Evolutionary conservation across 2,888 invertebrate species (phyloP), one percentile per base, ranked within the genome.

Genomic region (Anarsia innoxiella): DNA sequence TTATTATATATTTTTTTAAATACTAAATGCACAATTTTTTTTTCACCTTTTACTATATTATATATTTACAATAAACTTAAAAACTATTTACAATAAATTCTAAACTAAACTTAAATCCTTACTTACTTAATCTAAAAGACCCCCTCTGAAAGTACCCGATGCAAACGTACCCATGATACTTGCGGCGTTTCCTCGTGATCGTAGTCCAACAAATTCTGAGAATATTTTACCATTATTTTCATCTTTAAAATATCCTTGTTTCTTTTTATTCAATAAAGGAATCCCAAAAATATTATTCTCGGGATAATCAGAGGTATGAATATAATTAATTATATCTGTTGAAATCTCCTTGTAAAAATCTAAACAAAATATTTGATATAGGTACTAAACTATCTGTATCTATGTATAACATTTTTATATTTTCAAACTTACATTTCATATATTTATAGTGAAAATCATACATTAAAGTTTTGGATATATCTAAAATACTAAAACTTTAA

Each of bases 401-500:
- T 2, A 12, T 27, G 12, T 27, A 27, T 2, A 8, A 12, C 3
- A 27, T 11, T 27, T 11, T 8, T 9, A 12, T 12, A 11, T 27
- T 12, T 11, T 27, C 27, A 27, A 8, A 27, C 3, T 27, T 27
- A 12, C 2, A 2, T 12, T 12, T 27, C 12, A 27, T 27, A n/a
- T 27, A 27, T 2, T 12, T 12, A 12, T 27, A 27, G 12, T 12
- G 11, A 27, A 27, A 27, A 2, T 27, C 11, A 27, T 27, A 27
- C 27, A 27, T 8, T 3, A 11, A 12, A 3, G 10, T 8, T 27
- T 27, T 27, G 2, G 27, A 8, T 12, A 11, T 11, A 5, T 27
- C 27, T 27, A 27, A 27, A 12, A 27, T 12, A 11, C 11, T 12
- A 27, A 41, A 41, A 3, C 45, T 39, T 10, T 33, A 31, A 38